Evolutionary conservation across 2,888 invertebrate genomes (phyloP).

Genomic region (Dichetophora obliterata): DNA sequence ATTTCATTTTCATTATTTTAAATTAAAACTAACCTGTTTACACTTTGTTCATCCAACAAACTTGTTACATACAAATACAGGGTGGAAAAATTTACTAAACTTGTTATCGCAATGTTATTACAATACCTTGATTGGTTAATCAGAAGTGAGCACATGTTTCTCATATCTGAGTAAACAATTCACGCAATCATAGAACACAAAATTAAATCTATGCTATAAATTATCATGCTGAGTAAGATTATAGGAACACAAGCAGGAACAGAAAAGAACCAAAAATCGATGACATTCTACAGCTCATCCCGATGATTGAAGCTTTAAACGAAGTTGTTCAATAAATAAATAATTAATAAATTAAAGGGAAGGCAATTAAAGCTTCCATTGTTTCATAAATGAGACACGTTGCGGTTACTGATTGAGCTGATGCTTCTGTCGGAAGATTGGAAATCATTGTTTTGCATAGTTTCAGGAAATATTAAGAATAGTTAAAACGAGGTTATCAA

Average conservation of each 20-base stretch:
- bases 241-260: slow-evolving; percentile 7
- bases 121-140: no score
- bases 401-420: slow-evolving; percentile 12
- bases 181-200: neutral
- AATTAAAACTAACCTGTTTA: no score
- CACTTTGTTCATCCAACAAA: no score
- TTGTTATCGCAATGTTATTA: no score
- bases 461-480: neutral
- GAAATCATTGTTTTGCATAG: neutral
- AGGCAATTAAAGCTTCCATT: slow-evolving; percentile 2
- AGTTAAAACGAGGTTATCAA: slow-evolving; percentile 5
- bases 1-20: no score
- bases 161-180: neutral
- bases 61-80: no score
- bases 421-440: neutral
- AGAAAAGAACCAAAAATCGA: neutral
- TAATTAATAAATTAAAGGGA: neutral
- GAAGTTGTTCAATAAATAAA: slow-evolving; percentile 16
- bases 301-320: slow-evolving; percentile 21
- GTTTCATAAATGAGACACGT: slow-evolving; percentile 19
- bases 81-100: no score
- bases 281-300: neutral
- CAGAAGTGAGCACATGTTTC: slow-evolving; percentile 2
- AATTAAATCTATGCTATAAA: no score
- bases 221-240: neutral